phyloP scores from a whole-genome alignment of 2,113 vertebrate species.

The Bos taurus region ARS-UCD2.0 NC_037329.1:50109001-50109500 shows the following conservation, averaged over 20 bases:
- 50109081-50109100: background rate
- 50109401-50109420: background rate
- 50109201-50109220: background rate
- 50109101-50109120: background rate
- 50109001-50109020: background rate
- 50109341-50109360: background rate
- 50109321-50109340: background rate
- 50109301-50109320: background rate
- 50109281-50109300: background rate
- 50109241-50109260: rapidly evolving
- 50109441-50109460: background rate
- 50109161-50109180: background rate
- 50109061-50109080: background rate
- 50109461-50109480: background rate
- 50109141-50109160: background rate
- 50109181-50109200: background rate
- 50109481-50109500: background rate
- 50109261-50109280: background rate
- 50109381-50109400: background rate
- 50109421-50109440: background rate
- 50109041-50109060: background rate
- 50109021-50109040: background rate
- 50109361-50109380: background rate
- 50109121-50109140: background rate
- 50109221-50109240: background rate